Conservation (phyloP, 1,140 invertebrate species). For the Asbolus verrucosus region DNA sequence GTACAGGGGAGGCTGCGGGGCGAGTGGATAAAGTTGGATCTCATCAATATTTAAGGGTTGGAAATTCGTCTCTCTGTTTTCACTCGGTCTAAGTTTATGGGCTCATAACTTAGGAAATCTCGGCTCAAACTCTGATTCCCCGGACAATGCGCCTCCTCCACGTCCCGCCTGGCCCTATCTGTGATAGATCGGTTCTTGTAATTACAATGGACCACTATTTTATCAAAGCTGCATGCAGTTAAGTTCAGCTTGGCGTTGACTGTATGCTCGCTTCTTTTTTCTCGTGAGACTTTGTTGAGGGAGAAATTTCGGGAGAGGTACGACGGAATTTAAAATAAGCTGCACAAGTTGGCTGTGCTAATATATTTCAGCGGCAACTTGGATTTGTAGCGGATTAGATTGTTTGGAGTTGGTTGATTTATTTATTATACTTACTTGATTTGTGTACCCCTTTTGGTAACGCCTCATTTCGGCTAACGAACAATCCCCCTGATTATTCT, state of each 20-base stretch:
- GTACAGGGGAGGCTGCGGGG: conserved; percentile 9
- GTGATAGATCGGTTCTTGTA: conserved; percentile 49
- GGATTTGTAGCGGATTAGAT: conserved; percentile 44
- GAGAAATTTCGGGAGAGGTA: conserved; percentile 5
- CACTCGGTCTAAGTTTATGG: conserved; percentile 49
- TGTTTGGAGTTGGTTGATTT: conserved; percentile 42
- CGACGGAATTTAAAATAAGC: conserved; percentile 37
- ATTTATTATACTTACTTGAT: conserved; percentile 43
- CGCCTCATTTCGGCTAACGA: conserved; percentile 42
- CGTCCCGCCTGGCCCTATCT: conserved; percentile 9
- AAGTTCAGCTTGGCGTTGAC: neutral
- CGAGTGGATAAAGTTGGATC: conserved; percentile 22
- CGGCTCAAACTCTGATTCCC: conserved; percentile 52
- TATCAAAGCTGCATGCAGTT: conserved; percentile 7
- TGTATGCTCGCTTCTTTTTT: conserved; percentile 21
- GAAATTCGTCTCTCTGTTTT: conserved; percentile 53
- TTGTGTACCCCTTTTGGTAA: conserved; percentile 43
- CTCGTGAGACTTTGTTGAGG: conserved; percentile 10
- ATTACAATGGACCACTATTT: conserved; percentile 46
- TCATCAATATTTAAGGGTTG: conserved; percentile 52
- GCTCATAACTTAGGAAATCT: conserved; percentile 53
- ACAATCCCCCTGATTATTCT: conserved; percentile 36
- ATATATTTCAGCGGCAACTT: conserved; percentile 43
- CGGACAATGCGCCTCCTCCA: conserved; percentile 50
- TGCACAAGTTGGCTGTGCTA: conserved; percentile 24